Evolutionary conservation across 2,888 invertebrate genomes (phyloP), one percentile per base, ranked within the genome.

Genomic region (Euzetes globulus): DNA sequence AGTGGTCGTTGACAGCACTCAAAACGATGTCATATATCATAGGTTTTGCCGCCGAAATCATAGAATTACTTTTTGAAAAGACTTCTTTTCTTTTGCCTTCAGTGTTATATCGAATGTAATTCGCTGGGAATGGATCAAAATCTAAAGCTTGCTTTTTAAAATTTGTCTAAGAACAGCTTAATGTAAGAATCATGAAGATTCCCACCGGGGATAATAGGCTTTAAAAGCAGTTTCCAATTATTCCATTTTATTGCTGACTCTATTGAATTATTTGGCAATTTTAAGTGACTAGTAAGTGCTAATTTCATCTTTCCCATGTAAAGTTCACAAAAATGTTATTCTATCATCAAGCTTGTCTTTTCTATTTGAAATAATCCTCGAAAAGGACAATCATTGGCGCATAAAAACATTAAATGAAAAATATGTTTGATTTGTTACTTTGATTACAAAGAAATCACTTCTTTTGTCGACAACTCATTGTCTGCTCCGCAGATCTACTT

Each of bases 1-100:
- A 70, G 41, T 70, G 70, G 70, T 70, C 70, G 45, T 70, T 70
- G 70, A 70, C 70, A 19, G 45, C 45, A 70, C 11, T 58, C n/a
- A 13, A 25, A 45, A 45, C 19, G 25, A 45, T 70, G 70, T 25
- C 41, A 70, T 70, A 70, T 70, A 70, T 70, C 41, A 41, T 17
- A 65, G 9, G 19, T 37, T 27, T 27, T 27, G 1, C 17, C 27
- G 19, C 1, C n/a, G 15, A 33, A 60, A 15, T 37, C 63, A 37
- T 37, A 37, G 27, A 27, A 58, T 58, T 29, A 58, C 27, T 58
- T 27, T 9, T 7, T 17, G 5, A 58, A 29, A 1, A 58, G 17
- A 29, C 17, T 29, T n/a, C n/a, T n/a, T 58, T 29, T 58, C 17
- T n/a, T 19, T 50, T 19, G 41, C 41, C 41, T 7, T 13, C 41